Evolutionary conservation across 2,113 vertebrate species (phyloP), one percentile per base, ranked within the genome.

Genomic region (Silurus glanis): DNA sequence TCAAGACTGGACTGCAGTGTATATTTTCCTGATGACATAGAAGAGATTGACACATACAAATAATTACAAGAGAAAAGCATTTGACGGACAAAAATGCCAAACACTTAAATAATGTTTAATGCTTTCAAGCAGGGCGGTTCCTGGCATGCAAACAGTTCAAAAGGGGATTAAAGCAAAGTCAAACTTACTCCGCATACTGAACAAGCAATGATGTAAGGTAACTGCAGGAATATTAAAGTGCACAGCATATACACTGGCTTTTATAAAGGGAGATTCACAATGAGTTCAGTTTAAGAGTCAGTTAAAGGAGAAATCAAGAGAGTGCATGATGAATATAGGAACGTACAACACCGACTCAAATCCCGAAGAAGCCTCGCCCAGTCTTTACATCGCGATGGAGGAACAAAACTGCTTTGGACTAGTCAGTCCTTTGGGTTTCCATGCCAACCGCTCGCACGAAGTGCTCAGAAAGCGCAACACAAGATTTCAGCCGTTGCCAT

Each of bases 391-490:
- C 53, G 8, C 59, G 55, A 47, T 19, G 71, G 16, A 62, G 56
- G 13, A 62, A 62, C 16, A 83, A 21, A n/a, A 67, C 12, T 8
- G 37, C 23, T 58, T 62, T 53, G 83, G 23, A 59, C 23, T 64
- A 5, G 25, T 49, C 82, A 71, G 51, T 69, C 56, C 37, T 75
- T 16, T 45, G 37, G 37, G 83, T 78, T 62, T 76, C 83, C 72
- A 78, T 76, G n/a, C 23, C 83, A 64, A 84, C 83, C 83, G 64
- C 21, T 28, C n/a, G 64, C 61, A 71, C 25, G 17, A 75, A 75
- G 23, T 47, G 19, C 64, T 13, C 3, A 2, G 8, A 51, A 47
- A 64, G n/a, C 0, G 10, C 6, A 6, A 53, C n/a, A 10, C 8
- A 75, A 16, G 47, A 16, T 21, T 53, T 64, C 37, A 64, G 23